A percentile compares a stretch with the other conserved stretches of the same genome.
These are phyloP conservation scores for Tricholauxania praeusta DNA, from an alignment of 2,888 invertebrate genomes.

Conservation along the genomic window DNA sequence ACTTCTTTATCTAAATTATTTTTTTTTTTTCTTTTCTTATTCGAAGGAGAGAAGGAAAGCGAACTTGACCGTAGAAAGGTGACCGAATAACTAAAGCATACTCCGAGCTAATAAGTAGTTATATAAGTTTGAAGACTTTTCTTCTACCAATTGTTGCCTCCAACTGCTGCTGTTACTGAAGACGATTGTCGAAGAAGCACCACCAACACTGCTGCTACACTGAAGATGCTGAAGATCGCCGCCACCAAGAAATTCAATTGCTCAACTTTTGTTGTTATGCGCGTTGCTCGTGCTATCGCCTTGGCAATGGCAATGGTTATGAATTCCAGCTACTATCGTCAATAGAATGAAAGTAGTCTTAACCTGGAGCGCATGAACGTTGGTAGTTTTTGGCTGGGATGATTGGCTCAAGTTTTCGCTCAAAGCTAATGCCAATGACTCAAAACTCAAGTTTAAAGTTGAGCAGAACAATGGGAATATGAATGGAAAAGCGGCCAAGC, in stretches of 20 bases:
- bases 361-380: not conserved
- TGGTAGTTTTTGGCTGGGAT: no score
- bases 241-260: not conserved
- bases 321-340: slow-evolving; percentile 56
- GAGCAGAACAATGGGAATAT: slow-evolving; percentile 11
- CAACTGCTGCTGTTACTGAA: slow-evolving; percentile 34
- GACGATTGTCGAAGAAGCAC: slow-evolving; percentile 9
- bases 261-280: slow-evolving; percentile 42
- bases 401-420: not conserved
- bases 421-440: slow-evolving; percentile 11
- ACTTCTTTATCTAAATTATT: not conserved
- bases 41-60: slow-evolving; percentile 53
- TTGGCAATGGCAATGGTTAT: slow-evolving; percentile 64
- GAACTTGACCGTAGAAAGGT: slow-evolving; percentile 68
- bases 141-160: slow-evolving; percentile 43
- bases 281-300: slow-evolving; percentile 59
- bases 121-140: slow-evolving; percentile 66
- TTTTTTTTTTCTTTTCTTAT: slow-evolving; percentile 40
- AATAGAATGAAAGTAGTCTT: slow-evolving; percentile 58
- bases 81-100: slow-evolving; percentile 68
- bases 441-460: not conserved
- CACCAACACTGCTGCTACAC: slow-evolving; percentile 11
- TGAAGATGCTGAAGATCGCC: slow-evolving; percentile 8
- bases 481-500: slow-evolving; percentile 3
- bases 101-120: slow-evolving; percentile 65